A percentile compares a stretch with the other conserved stretches of the same genome.
phyloP scores from a whole-genome alignment of 2,113 vertebrate genomes.

The Brienomyrus brachyistius region DNA sequence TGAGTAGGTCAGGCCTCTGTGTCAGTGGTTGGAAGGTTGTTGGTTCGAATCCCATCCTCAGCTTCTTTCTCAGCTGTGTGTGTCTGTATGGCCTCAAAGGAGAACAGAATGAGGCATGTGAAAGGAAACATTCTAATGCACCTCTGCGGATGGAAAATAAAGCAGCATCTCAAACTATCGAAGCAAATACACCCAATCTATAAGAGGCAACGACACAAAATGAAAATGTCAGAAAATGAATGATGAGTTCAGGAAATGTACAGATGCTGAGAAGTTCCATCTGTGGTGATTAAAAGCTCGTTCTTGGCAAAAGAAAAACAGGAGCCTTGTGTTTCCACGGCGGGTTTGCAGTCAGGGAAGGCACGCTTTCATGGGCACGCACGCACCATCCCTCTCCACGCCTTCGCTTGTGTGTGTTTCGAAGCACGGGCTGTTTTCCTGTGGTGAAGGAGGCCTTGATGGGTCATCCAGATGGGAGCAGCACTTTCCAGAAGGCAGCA shows the following conservation, averaged over 20 bases:
- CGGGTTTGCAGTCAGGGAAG: not conserved
- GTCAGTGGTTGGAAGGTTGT: not conserved
- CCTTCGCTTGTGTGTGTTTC: not conserved
- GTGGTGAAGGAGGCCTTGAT: constrained; percentile 10
- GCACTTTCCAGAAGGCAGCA: not conserved
- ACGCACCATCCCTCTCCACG: not conserved
- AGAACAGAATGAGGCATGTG: not conserved
- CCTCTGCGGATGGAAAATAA: not conserved
- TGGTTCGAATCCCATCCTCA: too few relatives aligned
- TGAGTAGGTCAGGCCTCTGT: not conserved
- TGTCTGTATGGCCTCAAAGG: not conserved
- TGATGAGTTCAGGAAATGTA: not conserved
- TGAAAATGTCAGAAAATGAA: not conserved
- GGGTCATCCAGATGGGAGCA: constrained; percentile 18
- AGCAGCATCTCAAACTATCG: not conserved
- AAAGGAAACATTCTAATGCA: not conserved
- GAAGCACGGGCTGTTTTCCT: constrained; percentile 2
- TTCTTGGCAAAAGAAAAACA: constrained; percentile 7
- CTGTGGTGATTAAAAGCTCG: not conserved
- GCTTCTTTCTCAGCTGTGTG: not conserved
- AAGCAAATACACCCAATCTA: not conserved
- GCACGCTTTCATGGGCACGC: not conserved
- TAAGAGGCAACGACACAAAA: not conserved
- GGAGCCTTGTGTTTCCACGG: not conserved
- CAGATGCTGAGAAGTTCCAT: not conserved